A percentile compares a stretch with the other conserved stretches of the same genome.
phyloP scores from a whole-genome alignment of 2,888 invertebrate species.

The Plebejus anna region DNA sequence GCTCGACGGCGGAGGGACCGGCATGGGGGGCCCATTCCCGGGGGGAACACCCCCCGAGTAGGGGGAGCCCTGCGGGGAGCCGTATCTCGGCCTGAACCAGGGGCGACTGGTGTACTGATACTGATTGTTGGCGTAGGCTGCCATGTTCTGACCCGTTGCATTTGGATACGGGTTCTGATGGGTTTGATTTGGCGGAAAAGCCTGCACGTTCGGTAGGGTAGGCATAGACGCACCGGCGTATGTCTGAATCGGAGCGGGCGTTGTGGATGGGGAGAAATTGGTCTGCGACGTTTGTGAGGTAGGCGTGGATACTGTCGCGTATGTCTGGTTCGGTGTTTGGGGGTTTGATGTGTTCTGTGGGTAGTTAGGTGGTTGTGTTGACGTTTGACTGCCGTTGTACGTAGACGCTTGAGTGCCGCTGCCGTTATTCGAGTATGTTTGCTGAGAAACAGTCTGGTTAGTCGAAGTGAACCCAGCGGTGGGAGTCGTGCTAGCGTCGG shows the following conservation, averaged over 20 bases:
- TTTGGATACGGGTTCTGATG: slow-evolving; percentile 71
- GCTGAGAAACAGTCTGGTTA: slow-evolving; percentile 51
- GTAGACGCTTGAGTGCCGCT: slow-evolving; percentile 46
- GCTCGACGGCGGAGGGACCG: slow-evolving; percentile 63
- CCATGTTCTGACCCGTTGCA: slow-evolving; percentile 71
- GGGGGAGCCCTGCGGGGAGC: slow-evolving; percentile 67
- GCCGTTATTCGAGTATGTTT: slow-evolving; percentile 56
- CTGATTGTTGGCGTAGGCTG: slow-evolving; percentile 71
- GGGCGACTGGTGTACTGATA: slow-evolving; percentile 70
- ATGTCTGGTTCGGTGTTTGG: slow-evolving; percentile 51
- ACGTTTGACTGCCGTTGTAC: slow-evolving; percentile 52
- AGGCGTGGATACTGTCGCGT: slow-evolving; percentile 49
- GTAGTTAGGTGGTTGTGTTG: slow-evolving; percentile 59
- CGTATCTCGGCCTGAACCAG: slow-evolving; percentile 70
- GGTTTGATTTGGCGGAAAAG: slow-evolving; percentile 60
- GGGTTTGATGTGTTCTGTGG: slow-evolving; percentile 56
- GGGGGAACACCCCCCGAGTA: slow-evolving; percentile 57
- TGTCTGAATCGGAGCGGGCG: slow-evolving; percentile 62
- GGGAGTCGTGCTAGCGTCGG: slow-evolving; percentile 54
- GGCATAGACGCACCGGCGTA: slow-evolving; percentile 55
- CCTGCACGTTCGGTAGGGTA: slow-evolving; percentile 56
- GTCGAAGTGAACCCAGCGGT: slow-evolving; percentile 50
- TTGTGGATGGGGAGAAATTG: slow-evolving; percentile 64
- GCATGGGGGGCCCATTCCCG: slow-evolving; percentile 57
- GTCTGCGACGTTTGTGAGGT: slow-evolving; percentile 57